phyloP scores from a whole-genome alignment of 2,113 vertebrate genomes.

The Mohoua ochrocephala region DNA sequence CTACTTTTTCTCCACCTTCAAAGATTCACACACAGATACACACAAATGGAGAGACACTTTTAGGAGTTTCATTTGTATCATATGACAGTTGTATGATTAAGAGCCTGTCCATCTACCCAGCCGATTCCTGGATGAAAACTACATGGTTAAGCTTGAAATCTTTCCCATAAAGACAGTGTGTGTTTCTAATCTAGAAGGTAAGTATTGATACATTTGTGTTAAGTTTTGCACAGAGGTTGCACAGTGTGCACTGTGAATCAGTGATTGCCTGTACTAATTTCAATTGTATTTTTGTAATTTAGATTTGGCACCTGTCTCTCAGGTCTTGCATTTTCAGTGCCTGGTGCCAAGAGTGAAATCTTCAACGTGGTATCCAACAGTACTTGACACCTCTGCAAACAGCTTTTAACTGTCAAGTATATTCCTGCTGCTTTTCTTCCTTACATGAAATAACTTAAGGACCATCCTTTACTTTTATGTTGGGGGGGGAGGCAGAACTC shows the following conservation, averaged over 20 bases:
- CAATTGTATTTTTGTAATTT: constrained; percentile 29
- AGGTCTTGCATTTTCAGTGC: constrained; percentile 49
- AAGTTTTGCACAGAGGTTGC: background rate
- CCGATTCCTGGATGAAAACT: constrained; percentile 22
- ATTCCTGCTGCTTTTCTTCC: constrained; percentile 10
- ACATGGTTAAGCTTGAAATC: background rate
- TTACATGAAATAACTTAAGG: constrained; percentile 3
- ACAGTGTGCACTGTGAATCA: background rate
- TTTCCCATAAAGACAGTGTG: constrained; percentile 22
- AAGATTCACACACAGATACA: constrained; percentile 4
- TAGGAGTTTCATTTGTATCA: background rate
- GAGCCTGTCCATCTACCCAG: background rate
- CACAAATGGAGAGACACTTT: background rate
- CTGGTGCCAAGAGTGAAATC: constrained; percentile 27
- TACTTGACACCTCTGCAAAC: constrained; percentile 18
- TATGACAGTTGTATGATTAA: background rate
- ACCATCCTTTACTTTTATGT: background rate
- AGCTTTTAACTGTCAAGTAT: constrained; percentile 26
- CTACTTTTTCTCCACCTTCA: constrained; percentile 16
- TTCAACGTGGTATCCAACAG: background rate
- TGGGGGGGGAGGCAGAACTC: background rate
- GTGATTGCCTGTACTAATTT: constrained; percentile 18
- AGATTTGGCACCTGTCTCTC: constrained; percentile 20
- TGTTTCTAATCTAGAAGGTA: constrained; percentile 36
- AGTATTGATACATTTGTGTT: background rate